A percentile compares a stretch with the other conserved stretches of the same genome.
Conservation (phyloP, 2,797 vertebrate genomes). For the Uromys caudimaculatus region DNA sequence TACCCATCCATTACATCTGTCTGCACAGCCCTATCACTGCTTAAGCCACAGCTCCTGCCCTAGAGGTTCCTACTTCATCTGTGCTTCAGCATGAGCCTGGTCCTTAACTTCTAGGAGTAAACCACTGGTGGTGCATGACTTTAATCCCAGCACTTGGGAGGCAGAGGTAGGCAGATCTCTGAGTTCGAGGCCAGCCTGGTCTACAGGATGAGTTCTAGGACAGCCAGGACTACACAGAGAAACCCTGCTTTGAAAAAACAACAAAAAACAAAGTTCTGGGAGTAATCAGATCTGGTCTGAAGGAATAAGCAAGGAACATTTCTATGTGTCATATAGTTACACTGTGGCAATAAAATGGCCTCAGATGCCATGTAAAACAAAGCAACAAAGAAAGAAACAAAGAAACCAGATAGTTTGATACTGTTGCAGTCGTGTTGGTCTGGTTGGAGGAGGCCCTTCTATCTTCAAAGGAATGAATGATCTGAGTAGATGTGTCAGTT, state of each 20-base stretch:
- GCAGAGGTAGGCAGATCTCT: neutral
- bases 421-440: neutral
- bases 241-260: neutral
- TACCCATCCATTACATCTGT: neutral
- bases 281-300: neutral
- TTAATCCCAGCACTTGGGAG: neutral
- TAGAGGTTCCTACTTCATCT: neutral
- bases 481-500: neutral
- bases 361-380: neutral
- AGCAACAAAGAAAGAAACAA: neutral
- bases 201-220: neutral
- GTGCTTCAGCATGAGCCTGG: neutral
- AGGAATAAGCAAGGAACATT: neutral
- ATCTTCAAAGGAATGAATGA: neutral
- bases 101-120: neutral
- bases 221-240: neutral
- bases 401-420: neutral
- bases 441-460: neutral
- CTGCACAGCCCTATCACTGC: neutral
- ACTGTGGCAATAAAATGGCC: neutral
- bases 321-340: neutral
- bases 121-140: rapidly evolving
- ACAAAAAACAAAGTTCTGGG: neutral
- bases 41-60: neutral
- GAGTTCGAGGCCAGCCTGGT: neutral